Conservation (phyloP, 2,113 vertebrate genomes). For the Hydrochoerus hydrochaeris region DNA sequence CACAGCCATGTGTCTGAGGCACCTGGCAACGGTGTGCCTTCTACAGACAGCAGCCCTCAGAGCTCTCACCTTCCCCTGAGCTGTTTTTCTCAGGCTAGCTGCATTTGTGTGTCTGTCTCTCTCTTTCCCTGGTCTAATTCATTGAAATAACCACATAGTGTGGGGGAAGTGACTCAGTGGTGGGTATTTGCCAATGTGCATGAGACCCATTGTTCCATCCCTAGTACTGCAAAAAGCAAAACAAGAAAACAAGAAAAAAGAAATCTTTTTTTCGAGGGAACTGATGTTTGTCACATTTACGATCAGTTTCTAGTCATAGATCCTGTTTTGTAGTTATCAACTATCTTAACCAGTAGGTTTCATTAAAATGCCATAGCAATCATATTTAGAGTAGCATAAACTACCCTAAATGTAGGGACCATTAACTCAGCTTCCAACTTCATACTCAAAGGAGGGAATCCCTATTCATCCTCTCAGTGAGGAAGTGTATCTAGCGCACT, state of each 20-base stretch:
- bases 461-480: background rate
- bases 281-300: background rate
- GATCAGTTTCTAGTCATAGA: background rate
- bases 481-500: background rate
- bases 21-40: rapidly evolving
- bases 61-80: no score
- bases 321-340: background rate
- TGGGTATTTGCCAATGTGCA: background rate
- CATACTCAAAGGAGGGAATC: background rate
- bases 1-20: background rate
- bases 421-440: background rate
- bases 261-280: background rate
- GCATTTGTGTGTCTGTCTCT: background rate
- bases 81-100: background rate
- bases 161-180: background rate
- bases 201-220: background rate
- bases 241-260: background rate
- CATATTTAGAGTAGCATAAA: background rate
- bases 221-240: background rate
- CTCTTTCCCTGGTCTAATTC: background rate
- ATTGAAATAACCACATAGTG: background rate
- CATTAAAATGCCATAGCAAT: background rate
- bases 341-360: background rate
- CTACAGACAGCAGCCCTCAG: rapidly evolving
- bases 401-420: background rate